These are phyloP conservation scores for Podarcis lilfordi DNA, from an alignment of 2,797 vertebrate genomes.

Conservation along the genomic window DNA sequence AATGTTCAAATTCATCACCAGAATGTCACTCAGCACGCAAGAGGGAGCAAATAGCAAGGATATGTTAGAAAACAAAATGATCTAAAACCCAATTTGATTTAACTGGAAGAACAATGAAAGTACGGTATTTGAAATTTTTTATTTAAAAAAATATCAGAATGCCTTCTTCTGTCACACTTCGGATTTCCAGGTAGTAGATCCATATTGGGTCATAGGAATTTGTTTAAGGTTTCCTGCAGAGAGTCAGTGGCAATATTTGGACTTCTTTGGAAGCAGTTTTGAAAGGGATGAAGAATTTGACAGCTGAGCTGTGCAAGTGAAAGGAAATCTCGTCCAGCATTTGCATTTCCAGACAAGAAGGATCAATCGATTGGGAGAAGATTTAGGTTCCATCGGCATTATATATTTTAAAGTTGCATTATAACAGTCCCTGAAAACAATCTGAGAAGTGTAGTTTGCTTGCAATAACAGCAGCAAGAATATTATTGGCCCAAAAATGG, in stretches of 20 bases:
- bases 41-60: neutral
- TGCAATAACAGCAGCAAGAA: no score
- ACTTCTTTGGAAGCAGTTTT: neutral
- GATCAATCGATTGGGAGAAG: neutral
- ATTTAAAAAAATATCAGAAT: neutral
- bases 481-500: no score
- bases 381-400: no score
- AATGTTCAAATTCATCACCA: neutral
- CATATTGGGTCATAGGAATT: neutral
- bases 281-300: neutral
- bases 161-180: neutral
- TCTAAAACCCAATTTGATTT: neutral
- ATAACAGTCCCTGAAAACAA: no score
- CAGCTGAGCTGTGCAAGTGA: neutral
- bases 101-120: no score
- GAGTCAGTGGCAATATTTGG: neutral
- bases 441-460: no score
- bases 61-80: neutral
- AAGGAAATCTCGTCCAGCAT: neutral
- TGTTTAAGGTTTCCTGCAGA: neutral
- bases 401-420: no score
- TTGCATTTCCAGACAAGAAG: neutral
- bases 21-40: neutral
- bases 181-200: neutral
- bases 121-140: no score